phyloP scores from a whole-genome alignment of 2,888 invertebrate genomes.

The Aphrophora alni region DNA sequence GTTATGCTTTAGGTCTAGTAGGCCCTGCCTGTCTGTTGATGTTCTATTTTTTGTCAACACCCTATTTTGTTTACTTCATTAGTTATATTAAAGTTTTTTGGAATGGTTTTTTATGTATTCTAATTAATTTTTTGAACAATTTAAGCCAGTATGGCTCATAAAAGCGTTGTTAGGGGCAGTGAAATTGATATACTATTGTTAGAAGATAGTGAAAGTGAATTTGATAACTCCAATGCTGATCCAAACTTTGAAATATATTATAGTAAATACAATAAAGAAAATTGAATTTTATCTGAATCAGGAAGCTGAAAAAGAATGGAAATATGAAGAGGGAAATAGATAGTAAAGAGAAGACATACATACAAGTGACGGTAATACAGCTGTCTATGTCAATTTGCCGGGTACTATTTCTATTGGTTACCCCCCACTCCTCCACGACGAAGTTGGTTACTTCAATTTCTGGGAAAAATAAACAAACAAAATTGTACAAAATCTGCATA shows the following conservation, averaged over 20 bases:
- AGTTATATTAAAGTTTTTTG: too few species aligned
- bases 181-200: not conserved
- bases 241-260: not conserved
- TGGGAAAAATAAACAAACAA: not conserved
- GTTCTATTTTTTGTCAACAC: too few species aligned
- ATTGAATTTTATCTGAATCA: not conserved
- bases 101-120: too few species aligned
- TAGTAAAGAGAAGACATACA: not conserved
- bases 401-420: too few species aligned
- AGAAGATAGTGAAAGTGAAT: slow-evolving; percentile 4
- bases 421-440: too few species aligned
- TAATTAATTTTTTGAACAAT: too few species aligned
- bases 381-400: too few species aligned
- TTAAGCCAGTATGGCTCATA: too few species aligned
- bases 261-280: not conserved
- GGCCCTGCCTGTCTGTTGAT: too few species aligned
- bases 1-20: too few species aligned
- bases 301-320: not conserved
- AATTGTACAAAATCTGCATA: not conserved
- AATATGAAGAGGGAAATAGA: not conserved
- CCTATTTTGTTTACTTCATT: too few species aligned
- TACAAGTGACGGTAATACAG: not conserved
- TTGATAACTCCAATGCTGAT: not conserved
- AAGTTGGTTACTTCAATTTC: not conserved
- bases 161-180: too few species aligned